Evolutionary conservation across 2,113 vertebrate genomes (phyloP).

Genomic region (Polypterus bichir): DNA sequence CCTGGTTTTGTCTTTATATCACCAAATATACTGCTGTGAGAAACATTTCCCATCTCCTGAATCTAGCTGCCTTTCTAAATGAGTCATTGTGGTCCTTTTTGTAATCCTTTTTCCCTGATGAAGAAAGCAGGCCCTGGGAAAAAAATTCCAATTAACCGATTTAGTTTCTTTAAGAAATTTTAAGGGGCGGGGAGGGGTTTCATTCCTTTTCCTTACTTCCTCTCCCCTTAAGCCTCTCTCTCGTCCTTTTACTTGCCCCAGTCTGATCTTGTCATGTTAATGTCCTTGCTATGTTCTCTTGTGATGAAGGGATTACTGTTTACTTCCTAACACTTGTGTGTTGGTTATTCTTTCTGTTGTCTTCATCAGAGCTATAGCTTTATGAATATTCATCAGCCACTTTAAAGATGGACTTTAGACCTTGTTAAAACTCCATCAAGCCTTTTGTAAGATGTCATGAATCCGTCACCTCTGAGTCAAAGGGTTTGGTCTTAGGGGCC

Average conservation of each 20-base stretch:
- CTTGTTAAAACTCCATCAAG: slow-evolving; percentile 39
- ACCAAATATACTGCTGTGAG: background rate
- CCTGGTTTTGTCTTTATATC: background rate
- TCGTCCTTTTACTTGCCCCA: slow-evolving; percentile 22
- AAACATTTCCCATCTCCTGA: slow-evolving; percentile 25
- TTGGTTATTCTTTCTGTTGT: slow-evolving; percentile 28
- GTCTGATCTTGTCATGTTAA: slow-evolving; percentile 21
- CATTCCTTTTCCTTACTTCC: slow-evolving; percentile 2
- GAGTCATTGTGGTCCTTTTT: slow-evolving; percentile 51
- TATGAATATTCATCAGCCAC: slow-evolving; percentile 43
- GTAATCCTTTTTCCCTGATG: slow-evolving; percentile 51
- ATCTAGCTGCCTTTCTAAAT: slow-evolving; percentile 26
- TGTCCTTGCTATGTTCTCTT: slow-evolving; percentile 17
- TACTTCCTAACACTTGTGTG: slow-evolving; percentile 20
- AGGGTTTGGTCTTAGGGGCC: slow-evolving; percentile 39
- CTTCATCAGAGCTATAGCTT: slow-evolving; percentile 34
- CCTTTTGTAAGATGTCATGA: slow-evolving; percentile 37
- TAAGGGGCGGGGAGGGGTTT: slow-evolving; percentile 34
- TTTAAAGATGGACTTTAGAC: slow-evolving; percentile 27
- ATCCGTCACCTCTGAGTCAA: slow-evolving; percentile 50
- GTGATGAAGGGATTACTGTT: slow-evolving; percentile 16
- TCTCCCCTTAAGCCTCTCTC: background rate
- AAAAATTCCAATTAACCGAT: slow-evolving; percentile 56
- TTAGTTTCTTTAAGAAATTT: slow-evolving; percentile 33
- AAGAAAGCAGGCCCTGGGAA: slow-evolving; percentile 50